Conservation (phyloP, 2,113 vertebrate genomes). For the Leptodactylus fuscus region DNA sequence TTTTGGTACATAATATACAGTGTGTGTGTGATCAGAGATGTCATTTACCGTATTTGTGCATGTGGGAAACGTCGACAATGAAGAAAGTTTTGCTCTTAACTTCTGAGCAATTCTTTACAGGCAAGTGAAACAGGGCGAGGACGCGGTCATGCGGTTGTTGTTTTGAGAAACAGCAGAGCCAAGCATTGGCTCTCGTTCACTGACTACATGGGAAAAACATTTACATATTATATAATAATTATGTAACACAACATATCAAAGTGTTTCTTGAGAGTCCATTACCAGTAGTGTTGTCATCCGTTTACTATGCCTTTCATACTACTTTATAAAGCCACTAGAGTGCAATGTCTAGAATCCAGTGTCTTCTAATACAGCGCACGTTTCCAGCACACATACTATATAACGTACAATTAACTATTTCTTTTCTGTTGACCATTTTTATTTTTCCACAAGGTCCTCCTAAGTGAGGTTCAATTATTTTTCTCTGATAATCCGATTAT, state of each 20-base stretch:
- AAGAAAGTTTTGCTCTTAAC: background rate
- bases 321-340: background rate
- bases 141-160: background rate
- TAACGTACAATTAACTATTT: too few relatives aligned
- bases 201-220: conserved; percentile 50
- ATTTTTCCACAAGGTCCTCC: too few relatives aligned
- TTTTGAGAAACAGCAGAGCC: conserved; percentile 32
- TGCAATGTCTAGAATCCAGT: background rate
- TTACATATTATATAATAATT: conserved; percentile 53
- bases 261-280: too few relatives aligned
- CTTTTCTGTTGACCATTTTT: too few relatives aligned
- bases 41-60: too few relatives aligned
- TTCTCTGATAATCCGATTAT: too few relatives aligned
- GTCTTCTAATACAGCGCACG: background rate
- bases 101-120: background rate
- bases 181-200: conserved; percentile 31
- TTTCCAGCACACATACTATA: background rate
- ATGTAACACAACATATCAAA: conserved; percentile 4
- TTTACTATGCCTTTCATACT: background rate
- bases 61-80: background rate
- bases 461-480: too few relatives aligned
- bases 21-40: too few relatives aligned
- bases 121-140: background rate
- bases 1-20: too few relatives aligned
- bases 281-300: background rate